phyloP scores from a whole-genome alignment of 2,888 invertebrate genomes.

The Strigamia transsilvanica region DNA sequence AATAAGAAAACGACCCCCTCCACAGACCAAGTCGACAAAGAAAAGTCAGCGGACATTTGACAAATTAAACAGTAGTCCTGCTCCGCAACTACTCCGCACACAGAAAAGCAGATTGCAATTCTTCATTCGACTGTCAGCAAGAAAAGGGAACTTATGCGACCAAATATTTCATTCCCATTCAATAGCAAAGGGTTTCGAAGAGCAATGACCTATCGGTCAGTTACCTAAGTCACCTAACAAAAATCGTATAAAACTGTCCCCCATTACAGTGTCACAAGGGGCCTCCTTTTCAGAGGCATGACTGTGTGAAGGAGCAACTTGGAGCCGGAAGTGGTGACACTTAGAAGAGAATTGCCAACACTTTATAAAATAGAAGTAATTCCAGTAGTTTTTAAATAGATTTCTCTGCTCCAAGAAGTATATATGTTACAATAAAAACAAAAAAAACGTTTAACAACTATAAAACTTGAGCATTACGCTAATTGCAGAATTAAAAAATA shows the following conservation, averaged over 20 bases:
- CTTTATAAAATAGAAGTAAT: background rate
- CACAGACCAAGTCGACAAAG: slow-evolving; percentile 48
- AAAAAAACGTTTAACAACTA: too few relatives aligned
- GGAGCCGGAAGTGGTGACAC: slow-evolving; percentile 37
- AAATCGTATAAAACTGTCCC: slow-evolving; percentile 32
- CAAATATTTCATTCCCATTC: slow-evolving; percentile 44
- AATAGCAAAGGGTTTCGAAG: slow-evolving; percentile 46
- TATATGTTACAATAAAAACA: too few relatives aligned
- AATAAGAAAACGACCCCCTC: slow-evolving; percentile 39
- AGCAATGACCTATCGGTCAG: slow-evolving; percentile 46
- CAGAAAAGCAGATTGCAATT: slow-evolving; percentile 44
- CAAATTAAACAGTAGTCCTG: slow-evolving; percentile 49
- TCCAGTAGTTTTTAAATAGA: background rate
- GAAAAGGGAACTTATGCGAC: slow-evolving; percentile 36
- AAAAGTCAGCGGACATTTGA: slow-evolving; percentile 49
- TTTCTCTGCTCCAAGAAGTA: too few relatives aligned
- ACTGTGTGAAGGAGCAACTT: slow-evolving; percentile 36
- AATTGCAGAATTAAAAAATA: too few relatives aligned
- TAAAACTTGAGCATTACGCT: too few relatives aligned
- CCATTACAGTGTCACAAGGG: slow-evolving; percentile 45
- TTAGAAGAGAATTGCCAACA: slow-evolving; percentile 31
- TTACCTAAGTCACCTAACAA: slow-evolving; percentile 45
- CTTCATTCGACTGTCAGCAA: slow-evolving; percentile 40
- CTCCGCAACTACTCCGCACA: slow-evolving; percentile 21
- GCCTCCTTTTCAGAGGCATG: slow-evolving; percentile 42